Evolutionary conservation across 2,888 invertebrate species (phyloP).

Genomic region (Morpho helenor): DNA sequence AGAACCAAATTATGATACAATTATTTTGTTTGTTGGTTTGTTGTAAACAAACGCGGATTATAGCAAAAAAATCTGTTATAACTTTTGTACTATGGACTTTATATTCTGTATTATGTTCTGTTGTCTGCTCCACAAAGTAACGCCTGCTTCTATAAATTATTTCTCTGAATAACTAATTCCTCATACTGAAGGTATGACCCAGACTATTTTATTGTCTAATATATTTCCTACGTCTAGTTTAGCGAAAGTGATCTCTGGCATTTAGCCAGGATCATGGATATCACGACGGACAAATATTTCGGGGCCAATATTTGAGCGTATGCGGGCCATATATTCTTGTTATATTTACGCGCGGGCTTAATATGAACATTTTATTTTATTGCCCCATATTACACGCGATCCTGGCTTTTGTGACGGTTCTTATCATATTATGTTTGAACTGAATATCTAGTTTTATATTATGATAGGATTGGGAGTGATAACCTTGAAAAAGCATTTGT

Average conservation of each 20-base stretch:
- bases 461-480: too few relatives aligned
- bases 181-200: slow-evolving; percentile 2
- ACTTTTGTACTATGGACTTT: too few relatives aligned
- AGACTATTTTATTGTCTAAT: slow-evolving; percentile 29
- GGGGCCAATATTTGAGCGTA: slow-evolving; percentile 59
- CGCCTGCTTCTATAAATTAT: too few relatives aligned
- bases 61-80: too few relatives aligned
- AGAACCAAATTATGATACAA: too few relatives aligned
- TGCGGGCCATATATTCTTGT: slow-evolving; percentile 55
- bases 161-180: slow-evolving; percentile 9
- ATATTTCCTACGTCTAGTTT: slow-evolving; percentile 56
- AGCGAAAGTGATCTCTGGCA: slow-evolving; percentile 74
- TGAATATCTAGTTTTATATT: slow-evolving; percentile 7
- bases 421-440: slow-evolving; percentile 7
- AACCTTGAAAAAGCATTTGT: too few relatives aligned
- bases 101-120: not conserved
- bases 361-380: slow-evolving; percentile 64
- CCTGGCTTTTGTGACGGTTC: slow-evolving; percentile 8
- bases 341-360: slow-evolving; percentile 62
- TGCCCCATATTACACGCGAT: slow-evolving; percentile 13
- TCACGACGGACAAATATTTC: slow-evolving; percentile 74
- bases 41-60: too few relatives aligned
- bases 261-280: slow-evolving; percentile 44
- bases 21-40: too few relatives aligned
- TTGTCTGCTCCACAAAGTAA: not conserved